Conservation (phyloP, 2,888 invertebrate species). For the Dinocampus coccinellae region DNA sequence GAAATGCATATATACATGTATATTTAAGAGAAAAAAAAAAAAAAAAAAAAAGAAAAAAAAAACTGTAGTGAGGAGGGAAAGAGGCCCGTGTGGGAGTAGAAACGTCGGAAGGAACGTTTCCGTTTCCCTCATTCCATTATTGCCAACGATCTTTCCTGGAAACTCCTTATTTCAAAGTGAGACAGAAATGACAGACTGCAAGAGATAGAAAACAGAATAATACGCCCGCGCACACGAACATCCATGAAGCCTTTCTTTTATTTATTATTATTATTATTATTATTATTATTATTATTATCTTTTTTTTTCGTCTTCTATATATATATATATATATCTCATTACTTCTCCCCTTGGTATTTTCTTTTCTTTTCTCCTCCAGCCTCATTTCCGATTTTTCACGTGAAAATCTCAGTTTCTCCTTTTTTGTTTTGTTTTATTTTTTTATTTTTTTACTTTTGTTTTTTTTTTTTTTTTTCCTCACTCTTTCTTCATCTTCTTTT, state of each 20-base stretch:
- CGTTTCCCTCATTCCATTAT: slow-evolving; percentile 43
- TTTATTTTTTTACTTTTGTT: no score
- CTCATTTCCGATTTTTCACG: slow-evolving; percentile 35
- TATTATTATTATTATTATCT: slow-evolving; percentile 1
- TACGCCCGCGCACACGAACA: background rate
- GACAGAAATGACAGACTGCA: background rate
- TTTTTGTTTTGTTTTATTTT: no score
- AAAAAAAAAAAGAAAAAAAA: slow-evolving; percentile 22
- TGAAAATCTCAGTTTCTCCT: background rate
- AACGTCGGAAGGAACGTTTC: slow-evolving; percentile 31
- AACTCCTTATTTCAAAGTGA: slow-evolving; percentile 34
- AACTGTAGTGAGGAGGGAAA: slow-evolving; percentile 15
- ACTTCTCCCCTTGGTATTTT: no score
- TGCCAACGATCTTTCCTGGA: slow-evolving; percentile 37
- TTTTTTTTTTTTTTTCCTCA: background rate
- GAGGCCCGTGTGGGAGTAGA: slow-evolving; percentile 12
- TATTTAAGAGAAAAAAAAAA: background rate
- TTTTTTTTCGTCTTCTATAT: no score
- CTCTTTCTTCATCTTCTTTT: slow-evolving; percentile 9
- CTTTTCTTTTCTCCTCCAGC: slow-evolving; percentile 29
- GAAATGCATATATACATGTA: background rate
- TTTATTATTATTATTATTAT: slow-evolving; percentile 23
- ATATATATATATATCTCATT: no score
- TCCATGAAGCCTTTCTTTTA: slow-evolving; percentile 13
- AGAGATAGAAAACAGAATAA: background rate